These are phyloP conservation scores for Pachyuromys duprasi DNA, from an alignment of 2,797 vertebrate genomes.

Conservation along the genomic window DNA sequence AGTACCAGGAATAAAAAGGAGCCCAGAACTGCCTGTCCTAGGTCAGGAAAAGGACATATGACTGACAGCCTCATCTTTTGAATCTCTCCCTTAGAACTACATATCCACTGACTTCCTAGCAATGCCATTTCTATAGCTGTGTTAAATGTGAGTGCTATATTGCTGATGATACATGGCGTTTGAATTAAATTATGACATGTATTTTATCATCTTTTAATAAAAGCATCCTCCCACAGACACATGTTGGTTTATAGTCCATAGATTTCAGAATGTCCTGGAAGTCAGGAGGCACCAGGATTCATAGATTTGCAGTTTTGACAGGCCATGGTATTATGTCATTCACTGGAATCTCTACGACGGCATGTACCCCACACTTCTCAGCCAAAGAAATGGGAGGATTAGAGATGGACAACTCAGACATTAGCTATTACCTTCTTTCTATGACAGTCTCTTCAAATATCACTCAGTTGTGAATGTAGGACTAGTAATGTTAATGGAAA, in stretches of 20 bases:
- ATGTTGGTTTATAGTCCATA: neutral
- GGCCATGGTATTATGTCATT: neutral
- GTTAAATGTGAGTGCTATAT: neutral
- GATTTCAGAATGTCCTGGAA: neutral
- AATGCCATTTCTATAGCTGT: neutral
- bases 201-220: slow-evolving; percentile 19
- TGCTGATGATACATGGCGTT: neutral
- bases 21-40: neutral
- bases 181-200: neutral
- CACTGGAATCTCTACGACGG: neutral
- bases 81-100: neutral
- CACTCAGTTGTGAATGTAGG: neutral
- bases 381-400: neutral
- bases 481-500: too few species aligned
- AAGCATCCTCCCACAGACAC: neutral
- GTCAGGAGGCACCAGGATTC: neutral
- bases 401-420: neutral
- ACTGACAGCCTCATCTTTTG: neutral
- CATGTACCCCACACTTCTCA: neutral
- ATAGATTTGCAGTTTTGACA: neutral
- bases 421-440: neutral
- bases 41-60: neutral
- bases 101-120: neutral
- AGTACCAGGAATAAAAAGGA: neutral
- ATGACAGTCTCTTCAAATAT: neutral